These are phyloP conservation scores for Calcarius lapponicus DNA, from an alignment of 2,797 vertebrate species.

Conservation along the genomic window DNA sequence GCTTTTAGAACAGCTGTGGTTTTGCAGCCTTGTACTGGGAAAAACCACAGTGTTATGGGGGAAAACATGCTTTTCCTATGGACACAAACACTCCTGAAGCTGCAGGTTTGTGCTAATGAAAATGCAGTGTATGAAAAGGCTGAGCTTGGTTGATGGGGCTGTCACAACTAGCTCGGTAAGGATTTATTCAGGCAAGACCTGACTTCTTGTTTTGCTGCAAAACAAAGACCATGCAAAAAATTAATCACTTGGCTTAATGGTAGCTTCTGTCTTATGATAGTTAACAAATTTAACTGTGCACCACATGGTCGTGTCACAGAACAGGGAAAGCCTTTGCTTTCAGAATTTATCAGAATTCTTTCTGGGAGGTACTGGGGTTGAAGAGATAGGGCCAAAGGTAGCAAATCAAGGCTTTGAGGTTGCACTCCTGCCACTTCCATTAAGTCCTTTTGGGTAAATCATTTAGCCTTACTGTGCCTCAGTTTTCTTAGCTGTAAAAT, in stretches of 20 bases:
- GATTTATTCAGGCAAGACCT: neutral
- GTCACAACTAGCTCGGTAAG: neutral
- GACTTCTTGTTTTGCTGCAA: neutral
- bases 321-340: neutral
- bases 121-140: neutral
- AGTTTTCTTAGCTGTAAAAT: neutral
- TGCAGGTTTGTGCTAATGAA: neutral
- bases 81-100: neutral
- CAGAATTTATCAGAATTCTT: neutral
- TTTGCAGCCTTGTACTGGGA: neutral
- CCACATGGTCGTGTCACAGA: neutral
- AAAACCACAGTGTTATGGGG: neutral
- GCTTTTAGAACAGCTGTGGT: neutral
- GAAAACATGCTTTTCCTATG: neutral
- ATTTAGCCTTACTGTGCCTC: neutral
- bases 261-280: neutral
- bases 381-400: neutral
- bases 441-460: neutral
- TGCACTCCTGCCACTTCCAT: neutral
- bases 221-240: neutral
- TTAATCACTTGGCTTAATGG: neutral
- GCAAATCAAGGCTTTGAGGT: neutral
- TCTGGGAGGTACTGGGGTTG: neutral
- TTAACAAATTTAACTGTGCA: neutral
- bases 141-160: neutral